Evolutionary conservation across 1,140 invertebrate species (phyloP).

Genomic region (Drosophila virilis): DNA sequence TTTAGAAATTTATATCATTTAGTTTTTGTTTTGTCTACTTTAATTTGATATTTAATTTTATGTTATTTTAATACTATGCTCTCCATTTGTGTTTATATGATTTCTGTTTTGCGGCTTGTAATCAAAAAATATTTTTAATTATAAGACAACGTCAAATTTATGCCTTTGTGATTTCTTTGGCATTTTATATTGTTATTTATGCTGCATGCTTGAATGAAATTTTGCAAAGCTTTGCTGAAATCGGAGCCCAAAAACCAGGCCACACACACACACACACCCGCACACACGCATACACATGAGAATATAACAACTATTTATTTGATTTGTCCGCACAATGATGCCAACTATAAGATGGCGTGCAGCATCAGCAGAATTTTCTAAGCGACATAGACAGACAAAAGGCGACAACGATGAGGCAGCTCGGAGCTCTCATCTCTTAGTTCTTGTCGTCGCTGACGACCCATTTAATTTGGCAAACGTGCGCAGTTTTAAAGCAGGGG

Average conservation of each 20-base stretch:
- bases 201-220: constrained; percentile 55
- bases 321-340: constrained; percentile 79
- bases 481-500: constrained; percentile 74
- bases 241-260: constrained; percentile 57
- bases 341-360: constrained; percentile 75
- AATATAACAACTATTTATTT: constrained; percentile 80
- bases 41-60: background rate
- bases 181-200: constrained; percentile 61
- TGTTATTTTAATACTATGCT: background rate
- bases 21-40: background rate
- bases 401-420: constrained; percentile 56
- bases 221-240: constrained; percentile 70
- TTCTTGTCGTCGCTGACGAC: constrained; percentile 58
- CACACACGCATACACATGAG: constrained; percentile 22
- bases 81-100: constrained; percentile 11
- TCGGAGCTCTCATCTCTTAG: background rate
- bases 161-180: constrained; percentile 42
- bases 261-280: constrained; percentile 29
- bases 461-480: constrained; percentile 83
- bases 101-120: constrained; percentile 17
- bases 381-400: constrained; percentile 64
- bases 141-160: constrained; percentile 26
- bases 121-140: constrained; percentile 46
- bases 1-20: background rate
- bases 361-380: constrained; percentile 74